Percentiles rank a stretch among this genome's conserved stretches.
Conservation (phyloP, 2,113 vertebrate genomes). For the Jaculus jaculus region DNA sequence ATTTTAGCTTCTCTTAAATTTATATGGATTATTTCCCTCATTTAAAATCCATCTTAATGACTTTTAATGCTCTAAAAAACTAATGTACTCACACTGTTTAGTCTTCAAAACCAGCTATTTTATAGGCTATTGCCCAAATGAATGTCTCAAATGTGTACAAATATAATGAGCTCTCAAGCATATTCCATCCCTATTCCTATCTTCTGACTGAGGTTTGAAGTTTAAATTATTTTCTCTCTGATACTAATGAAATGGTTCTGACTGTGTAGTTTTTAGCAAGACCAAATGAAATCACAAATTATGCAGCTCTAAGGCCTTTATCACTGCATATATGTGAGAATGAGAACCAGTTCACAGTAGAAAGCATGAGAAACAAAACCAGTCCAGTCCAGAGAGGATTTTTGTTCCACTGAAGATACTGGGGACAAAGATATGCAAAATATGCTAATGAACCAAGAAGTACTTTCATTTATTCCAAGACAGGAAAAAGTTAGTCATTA, state of each 20-base stretch:
- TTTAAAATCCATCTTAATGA: slow-evolving; percentile 50
- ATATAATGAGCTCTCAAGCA: slow-evolving; percentile 46
- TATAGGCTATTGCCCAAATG: slow-evolving; percentile 33
- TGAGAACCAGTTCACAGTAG: not conserved
- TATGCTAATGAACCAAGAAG: not conserved
- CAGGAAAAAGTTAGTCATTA: not conserved
- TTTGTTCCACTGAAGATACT: not conserved
- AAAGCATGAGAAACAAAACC: slow-evolving; percentile 49
- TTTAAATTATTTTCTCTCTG: slow-evolving; percentile 57
- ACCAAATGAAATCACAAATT: slow-evolving; percentile 54
- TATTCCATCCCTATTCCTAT: slow-evolving; percentile 45
- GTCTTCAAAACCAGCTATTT: slow-evolving; percentile 39
- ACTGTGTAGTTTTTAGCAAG: slow-evolving; percentile 47
- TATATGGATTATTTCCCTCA: slow-evolving; percentile 32
- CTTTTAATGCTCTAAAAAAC: slow-evolving; percentile 46
- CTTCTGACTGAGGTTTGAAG: slow-evolving; percentile 32
- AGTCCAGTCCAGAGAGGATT: not conserved
- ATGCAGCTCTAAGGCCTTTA: slow-evolving; percentile 2
- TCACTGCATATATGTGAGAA: not conserved
- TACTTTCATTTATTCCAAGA: slow-evolving; percentile 43
- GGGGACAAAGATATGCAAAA: slow-evolving; percentile 33
- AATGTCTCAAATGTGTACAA: slow-evolving; percentile 48
- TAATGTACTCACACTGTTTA: slow-evolving; percentile 31
- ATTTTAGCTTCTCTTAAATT: slow-evolving; percentile 63
- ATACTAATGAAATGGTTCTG: slow-evolving; percentile 50